These are phyloP conservation scores for Perizoma flavofasciatum DNA, from an alignment of 2,888 invertebrate genomes.

Conservation along the genomic window DNA sequence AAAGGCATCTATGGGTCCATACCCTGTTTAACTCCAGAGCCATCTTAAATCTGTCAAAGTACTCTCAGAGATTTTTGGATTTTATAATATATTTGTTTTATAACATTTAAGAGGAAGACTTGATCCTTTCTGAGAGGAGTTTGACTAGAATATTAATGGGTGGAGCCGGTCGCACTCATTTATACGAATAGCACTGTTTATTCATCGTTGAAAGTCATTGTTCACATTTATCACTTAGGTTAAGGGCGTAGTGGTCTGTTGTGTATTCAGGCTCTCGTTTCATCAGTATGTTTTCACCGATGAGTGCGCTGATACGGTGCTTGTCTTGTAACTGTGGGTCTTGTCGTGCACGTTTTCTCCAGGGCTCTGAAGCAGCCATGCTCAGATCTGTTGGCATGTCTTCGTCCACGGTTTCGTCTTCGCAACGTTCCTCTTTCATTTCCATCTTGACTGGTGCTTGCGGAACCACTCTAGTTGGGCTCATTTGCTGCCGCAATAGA, in stretches of 20 bases:
- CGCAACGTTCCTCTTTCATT: conserved; percentile 77
- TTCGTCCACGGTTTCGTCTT: conserved; percentile 83
- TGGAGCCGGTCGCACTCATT: conserved; percentile 63
- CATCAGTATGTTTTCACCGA: conserved; percentile 77
- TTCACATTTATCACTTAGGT: conserved; percentile 82
- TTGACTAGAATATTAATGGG: conserved; percentile 75
- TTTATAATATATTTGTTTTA: conserved; percentile 44
- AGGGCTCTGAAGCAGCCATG: conserved; percentile 81
- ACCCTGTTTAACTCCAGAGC: conserved; percentile 78
- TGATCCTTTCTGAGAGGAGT: conserved; percentile 71
- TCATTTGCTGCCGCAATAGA: conserved; percentile 91
- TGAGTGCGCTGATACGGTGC: conserved; percentile 80
- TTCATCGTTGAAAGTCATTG: conserved; percentile 71
- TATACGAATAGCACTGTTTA: conserved; percentile 56
- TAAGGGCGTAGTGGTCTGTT: conserved; percentile 74
- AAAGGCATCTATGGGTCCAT: conserved; percentile 81
- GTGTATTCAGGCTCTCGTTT: conserved; percentile 61
- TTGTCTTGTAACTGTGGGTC: conserved; percentile 69
- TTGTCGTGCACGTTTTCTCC: conserved; percentile 74
- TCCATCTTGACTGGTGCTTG: conserved; percentile 74
- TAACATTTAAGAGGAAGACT: conserved; percentile 68
- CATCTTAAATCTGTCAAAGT: conserved; percentile 73
- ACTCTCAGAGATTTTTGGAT: conserved; percentile 66
- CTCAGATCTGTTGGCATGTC: conserved; percentile 89
- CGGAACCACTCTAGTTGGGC: conserved; percentile 81